phyloP scores from a whole-genome alignment of 2,888 invertebrate species.

The Drosophila peninsularis region DNA sequence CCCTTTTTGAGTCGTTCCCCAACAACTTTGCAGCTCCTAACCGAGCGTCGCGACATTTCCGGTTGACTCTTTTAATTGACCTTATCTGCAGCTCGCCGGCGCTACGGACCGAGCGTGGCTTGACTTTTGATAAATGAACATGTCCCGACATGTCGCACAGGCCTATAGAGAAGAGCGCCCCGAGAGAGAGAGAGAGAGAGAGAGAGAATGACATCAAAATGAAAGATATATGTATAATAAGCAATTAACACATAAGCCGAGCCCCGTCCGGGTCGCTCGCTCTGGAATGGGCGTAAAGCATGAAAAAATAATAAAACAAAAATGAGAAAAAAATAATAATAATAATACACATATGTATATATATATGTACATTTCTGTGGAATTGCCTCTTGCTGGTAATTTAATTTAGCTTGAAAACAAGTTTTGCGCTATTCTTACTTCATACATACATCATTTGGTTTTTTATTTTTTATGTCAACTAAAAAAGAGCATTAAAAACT shows the following conservation, averaged over 20 bases:
- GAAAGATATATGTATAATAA: slow-evolving; percentile 79
- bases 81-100: slow-evolving; percentile 73
- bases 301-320: slow-evolving; percentile 42
- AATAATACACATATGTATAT: slow-evolving; percentile 22
- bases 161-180: slow-evolving; percentile 26
- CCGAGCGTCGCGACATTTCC: slow-evolving; percentile 81
- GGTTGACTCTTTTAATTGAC: slow-evolving; percentile 83
- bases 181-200: slow-evolving; percentile 2
- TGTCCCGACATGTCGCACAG: slow-evolving; percentile 47
- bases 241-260: slow-evolving; percentile 72
- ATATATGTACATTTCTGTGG: slow-evolving; percentile 55
- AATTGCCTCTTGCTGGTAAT: slow-evolving; percentile 72
- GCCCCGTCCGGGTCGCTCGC: slow-evolving; percentile 22
- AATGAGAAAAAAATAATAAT: slow-evolving; percentile 19
- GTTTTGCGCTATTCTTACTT: slow-evolving; percentile 42
- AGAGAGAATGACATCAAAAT: slow-evolving; percentile 67
- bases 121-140: slow-evolving; percentile 79
- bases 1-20: not conserved
- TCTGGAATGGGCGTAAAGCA: slow-evolving; percentile 67
- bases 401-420: slow-evolving; percentile 76
- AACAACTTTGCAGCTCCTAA: slow-evolving; percentile 55
- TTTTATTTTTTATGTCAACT: slow-evolving; percentile 58
- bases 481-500: slow-evolving; percentile 42
- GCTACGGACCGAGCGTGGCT: slow-evolving; percentile 69
- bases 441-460: not conserved